Evolutionary conservation across 2,888 invertebrate genomes (phyloP).

Genomic region (Itoplectis maculator): DNA sequence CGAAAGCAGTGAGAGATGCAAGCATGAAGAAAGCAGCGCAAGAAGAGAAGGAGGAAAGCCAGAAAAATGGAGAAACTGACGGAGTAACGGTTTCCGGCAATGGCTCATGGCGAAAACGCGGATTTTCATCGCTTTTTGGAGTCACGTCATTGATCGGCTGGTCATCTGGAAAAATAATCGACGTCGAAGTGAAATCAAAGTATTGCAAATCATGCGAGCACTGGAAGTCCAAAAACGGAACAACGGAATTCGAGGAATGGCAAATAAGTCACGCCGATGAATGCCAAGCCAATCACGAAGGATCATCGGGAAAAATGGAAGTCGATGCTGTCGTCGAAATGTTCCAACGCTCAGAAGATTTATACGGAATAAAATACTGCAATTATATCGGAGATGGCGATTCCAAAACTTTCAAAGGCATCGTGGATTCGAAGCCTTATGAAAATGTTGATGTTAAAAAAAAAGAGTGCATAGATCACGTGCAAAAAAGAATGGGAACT

Average conservation of each 20-base stretch:
- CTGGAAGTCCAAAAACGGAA: conserved; percentile 36
- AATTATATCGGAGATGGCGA: conserved; percentile 64
- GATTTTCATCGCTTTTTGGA: conserved; percentile 53
- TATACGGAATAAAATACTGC: conserved; percentile 54
- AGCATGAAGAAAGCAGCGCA: conserved; percentile 50
- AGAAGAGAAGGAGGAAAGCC: conserved; percentile 50
- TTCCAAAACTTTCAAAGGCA: conserved; percentile 56
- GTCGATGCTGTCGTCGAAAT: conserved; percentile 69
- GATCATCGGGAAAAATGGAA: conserved; percentile 60
- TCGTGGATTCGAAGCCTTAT: conserved; percentile 59
- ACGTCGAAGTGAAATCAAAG: conserved; percentile 45
- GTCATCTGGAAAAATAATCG: conserved; percentile 50
- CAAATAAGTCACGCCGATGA: conserved; percentile 30
- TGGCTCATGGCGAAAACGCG: conserved; percentile 55
- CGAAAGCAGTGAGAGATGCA: conserved; percentile 23
- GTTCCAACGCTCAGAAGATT: conserved; percentile 65
- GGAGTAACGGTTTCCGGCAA: conserved; percentile 53
- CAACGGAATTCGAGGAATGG: conserved; percentile 58
- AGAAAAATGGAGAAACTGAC: conserved; percentile 68
- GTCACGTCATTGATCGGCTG: conserved; percentile 57
- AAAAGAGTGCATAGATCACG: conserved; percentile 69
- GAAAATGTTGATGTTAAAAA: conserved; percentile 61
- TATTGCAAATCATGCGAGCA: conserved; percentile 55
- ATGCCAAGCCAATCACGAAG: conserved; percentile 44
- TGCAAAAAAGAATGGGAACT: conserved; percentile 72